These are phyloP conservation scores for Nowickia ferox DNA, from an alignment of 2,888 invertebrate species.

Conservation along the genomic window DNA sequence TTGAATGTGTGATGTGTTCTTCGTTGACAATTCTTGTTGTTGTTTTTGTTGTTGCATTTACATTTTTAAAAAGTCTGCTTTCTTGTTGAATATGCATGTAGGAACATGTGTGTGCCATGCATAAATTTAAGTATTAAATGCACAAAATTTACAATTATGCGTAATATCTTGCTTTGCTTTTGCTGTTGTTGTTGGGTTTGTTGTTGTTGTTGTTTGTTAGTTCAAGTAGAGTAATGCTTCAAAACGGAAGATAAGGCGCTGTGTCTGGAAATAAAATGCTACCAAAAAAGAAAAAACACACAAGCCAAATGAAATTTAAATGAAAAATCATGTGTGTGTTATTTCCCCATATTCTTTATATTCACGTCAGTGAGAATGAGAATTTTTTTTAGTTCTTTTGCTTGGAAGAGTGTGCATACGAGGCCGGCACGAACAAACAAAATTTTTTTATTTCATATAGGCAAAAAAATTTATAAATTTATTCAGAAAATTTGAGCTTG, in stretches of 20 bases:
- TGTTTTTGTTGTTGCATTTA: conserved; percentile 17
- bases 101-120: conserved; percentile 49
- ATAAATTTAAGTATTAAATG: conserved; percentile 45
- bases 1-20: not conserved
- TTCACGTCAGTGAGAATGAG: conserved; percentile 15
- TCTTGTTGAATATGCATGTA: conserved; percentile 14
- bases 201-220: not conserved
- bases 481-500: no score
- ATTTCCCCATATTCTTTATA: conserved; percentile 23
- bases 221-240: conserved; percentile 32
- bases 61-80: conserved; percentile 10
- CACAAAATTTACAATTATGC: conserved; percentile 55
- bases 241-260: conserved; percentile 54
- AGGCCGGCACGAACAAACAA: not conserved
- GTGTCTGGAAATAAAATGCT: conserved; percentile 22
- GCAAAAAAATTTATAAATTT: no score
- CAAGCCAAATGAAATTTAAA: not conserved
- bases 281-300: conserved; percentile 27
- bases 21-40: not conserved
- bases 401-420: not conserved
- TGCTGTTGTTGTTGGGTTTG: not conserved
- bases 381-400: not conserved
- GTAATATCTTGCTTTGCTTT: conserved; percentile 33
- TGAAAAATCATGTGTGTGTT: conserved; percentile 3
- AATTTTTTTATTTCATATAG: no score